Percentiles rank a stretch among this genome's conserved stretches.
Evolutionary conservation across 2,113 vertebrate species (phyloP).

Genomic region (Cryptotis parvus): DNA sequence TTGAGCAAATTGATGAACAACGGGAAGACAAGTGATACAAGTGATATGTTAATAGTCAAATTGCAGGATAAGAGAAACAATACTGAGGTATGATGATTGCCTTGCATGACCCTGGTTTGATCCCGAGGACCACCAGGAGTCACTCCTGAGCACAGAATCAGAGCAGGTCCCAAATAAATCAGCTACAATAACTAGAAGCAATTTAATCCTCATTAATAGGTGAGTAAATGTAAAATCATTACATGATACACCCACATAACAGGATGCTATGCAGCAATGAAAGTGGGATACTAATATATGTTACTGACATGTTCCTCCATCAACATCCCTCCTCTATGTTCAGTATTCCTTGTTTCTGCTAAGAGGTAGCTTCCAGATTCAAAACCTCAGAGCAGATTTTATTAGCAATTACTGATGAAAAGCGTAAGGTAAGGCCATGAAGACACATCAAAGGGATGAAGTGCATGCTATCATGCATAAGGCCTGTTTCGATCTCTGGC

Average conservation of each 20-base stretch:
- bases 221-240: not conserved
- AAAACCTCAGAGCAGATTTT: constrained; percentile 19
- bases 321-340: not conserved
- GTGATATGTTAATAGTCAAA: too few relatives aligned
- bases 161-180: not conserved
- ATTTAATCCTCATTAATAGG: not conserved
- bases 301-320: not conserved
- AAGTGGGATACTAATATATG: not conserved
- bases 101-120: too few relatives aligned
- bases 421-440: not conserved
- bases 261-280: not conserved
- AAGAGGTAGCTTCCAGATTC: constrained; percentile 19
- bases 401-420: constrained; percentile 47
- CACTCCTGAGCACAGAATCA: too few relatives aligned
- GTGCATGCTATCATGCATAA: too few relatives aligned
- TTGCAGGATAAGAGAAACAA: too few relatives aligned
- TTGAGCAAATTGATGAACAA: too few relatives aligned
- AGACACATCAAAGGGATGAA: too few relatives aligned
- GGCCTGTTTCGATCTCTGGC: too few relatives aligned
- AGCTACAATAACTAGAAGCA: not conserved
- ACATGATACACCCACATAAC: not conserved
- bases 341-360: not conserved
- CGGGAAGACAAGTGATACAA: too few relatives aligned
- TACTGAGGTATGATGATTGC: too few relatives aligned
- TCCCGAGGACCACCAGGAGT: too few relatives aligned